A percentile compares a stretch with the other conserved stretches of the same genome.
These are phyloP conservation scores for Falco berigora DNA, from an alignment of 2,797 vertebrate genomes.

Conservation along the genomic window DNA sequence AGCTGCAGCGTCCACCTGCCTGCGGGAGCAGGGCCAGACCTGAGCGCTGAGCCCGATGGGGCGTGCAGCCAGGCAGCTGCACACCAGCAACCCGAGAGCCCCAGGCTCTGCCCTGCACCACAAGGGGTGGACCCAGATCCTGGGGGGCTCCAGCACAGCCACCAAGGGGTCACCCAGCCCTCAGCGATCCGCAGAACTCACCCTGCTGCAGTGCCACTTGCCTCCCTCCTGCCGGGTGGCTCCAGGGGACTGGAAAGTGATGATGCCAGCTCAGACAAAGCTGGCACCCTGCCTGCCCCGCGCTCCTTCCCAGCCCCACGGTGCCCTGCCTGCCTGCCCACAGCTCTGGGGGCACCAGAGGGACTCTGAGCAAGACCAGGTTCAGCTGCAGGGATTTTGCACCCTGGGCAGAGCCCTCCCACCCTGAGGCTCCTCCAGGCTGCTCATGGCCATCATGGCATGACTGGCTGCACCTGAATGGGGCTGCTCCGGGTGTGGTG, in stretches of 20 bases:
- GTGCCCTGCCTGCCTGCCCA: fast-evolving
- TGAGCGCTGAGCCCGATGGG: fast-evolving
- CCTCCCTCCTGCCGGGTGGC: fast-evolving
- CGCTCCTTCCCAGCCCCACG: fast-evolving
- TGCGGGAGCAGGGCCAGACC: background rate
- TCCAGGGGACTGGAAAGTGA: background rate
- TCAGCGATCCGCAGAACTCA: background rate
- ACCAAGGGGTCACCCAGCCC: background rate
- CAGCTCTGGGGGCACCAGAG: background rate
- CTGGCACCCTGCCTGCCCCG: background rate
- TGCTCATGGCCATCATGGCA: background rate
- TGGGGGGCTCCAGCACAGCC: background rate
- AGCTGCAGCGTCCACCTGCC: background rate
- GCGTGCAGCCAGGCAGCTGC: fast-evolving
- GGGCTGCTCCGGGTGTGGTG: background rate
- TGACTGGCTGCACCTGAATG: background rate
- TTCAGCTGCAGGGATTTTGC: background rate
- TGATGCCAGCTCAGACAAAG: background rate
- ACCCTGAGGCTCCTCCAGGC: background rate
- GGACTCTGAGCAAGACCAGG: too few species aligned
- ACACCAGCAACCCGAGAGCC: background rate
- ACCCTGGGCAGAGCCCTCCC: background rate
- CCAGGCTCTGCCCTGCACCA: fast-evolving
- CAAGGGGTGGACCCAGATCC: background rate
- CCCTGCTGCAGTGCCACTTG: fast-evolving